phyloP scores from a whole-genome alignment of 1,140 invertebrate species.

The Nylanderia fulva region DNA sequence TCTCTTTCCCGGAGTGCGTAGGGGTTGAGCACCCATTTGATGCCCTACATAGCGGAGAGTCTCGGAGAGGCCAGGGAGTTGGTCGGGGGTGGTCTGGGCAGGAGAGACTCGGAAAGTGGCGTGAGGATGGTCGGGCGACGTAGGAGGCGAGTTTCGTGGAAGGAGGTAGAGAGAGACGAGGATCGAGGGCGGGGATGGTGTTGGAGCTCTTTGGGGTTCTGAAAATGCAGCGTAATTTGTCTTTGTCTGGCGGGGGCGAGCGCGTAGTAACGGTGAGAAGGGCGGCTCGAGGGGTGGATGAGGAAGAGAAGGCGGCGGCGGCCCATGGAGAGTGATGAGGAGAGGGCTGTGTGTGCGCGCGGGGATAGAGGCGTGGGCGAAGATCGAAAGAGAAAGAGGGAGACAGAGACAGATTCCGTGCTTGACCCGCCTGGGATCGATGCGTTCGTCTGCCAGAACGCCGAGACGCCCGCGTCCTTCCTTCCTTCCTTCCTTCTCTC shows the following conservation, averaged over 20 bases:
- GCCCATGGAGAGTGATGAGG: slow-evolving; percentile 65
- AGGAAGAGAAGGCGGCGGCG: slow-evolving; percentile 8
- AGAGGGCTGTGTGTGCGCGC: slow-evolving; percentile 54
- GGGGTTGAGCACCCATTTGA: slow-evolving; percentile 81
- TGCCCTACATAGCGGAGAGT: slow-evolving; percentile 79
- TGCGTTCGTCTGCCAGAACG: slow-evolving; percentile 86
- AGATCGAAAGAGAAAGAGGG: slow-evolving; percentile 64
- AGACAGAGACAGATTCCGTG: slow-evolving; percentile 79
- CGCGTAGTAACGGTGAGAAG: slow-evolving; percentile 79
- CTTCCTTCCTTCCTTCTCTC: slow-evolving; percentile 72
- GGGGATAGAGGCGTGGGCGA: slow-evolving; percentile 41
- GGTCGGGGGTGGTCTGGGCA: slow-evolving; percentile 70
- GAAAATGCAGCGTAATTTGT: slow-evolving; percentile 86
- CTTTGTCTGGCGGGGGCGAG: slow-evolving; percentile 84
- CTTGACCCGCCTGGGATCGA: slow-evolving; percentile 86
- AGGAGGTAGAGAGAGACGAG: slow-evolving; percentile 69
- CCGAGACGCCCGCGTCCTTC: slow-evolving; percentile 84
- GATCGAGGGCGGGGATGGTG: slow-evolving; percentile 67
- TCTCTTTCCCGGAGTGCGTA: slow-evolving; percentile 79
- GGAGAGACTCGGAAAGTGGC: slow-evolving; percentile 74
- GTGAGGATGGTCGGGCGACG: slow-evolving; percentile 68
- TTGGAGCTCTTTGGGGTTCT: slow-evolving; percentile 83
- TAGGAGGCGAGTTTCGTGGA: slow-evolving; percentile 62
- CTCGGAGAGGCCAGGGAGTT: slow-evolving; percentile 63
- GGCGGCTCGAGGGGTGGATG: slow-evolving; percentile 60